Evolutionary conservation across 2,888 invertebrate species (phyloP).

Genomic region (Drosophila quinaria): DNA sequence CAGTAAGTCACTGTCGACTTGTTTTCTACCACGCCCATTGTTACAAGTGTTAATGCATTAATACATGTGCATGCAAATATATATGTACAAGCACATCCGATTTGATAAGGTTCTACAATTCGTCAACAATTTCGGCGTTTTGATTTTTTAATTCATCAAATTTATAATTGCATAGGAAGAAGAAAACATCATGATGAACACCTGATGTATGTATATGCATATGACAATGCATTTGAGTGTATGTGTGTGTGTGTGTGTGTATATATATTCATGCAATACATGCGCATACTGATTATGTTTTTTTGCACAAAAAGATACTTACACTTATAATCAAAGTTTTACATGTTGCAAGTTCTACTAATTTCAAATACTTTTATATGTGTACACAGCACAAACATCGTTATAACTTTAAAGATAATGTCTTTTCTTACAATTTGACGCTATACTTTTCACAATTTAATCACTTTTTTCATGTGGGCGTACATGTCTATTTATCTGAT

Average conservation of each 20-base stretch:
- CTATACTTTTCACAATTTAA: slow-evolving; percentile 31
- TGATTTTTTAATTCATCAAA: neutral
- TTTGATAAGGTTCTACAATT: neutral
- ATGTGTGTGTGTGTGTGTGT: slow-evolving; percentile 13
- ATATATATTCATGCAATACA: slow-evolving; percentile 15
- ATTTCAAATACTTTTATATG: neutral
- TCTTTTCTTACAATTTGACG: slow-evolving; percentile 5
- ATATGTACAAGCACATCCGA: neutral
- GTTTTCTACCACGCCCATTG: slow-evolving; percentile 35
- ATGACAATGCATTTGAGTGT: slow-evolving; percentile 16
- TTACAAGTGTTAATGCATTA: slow-evolving; percentile 7
- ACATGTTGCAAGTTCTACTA: neutral
- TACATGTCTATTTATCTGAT: neutral
- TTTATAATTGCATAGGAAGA: neutral
- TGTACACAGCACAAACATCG: neutral
- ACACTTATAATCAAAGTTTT: slow-evolving; percentile 28
- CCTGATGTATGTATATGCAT: slow-evolving; percentile 1
- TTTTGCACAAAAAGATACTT: slow-evolving; percentile 10
- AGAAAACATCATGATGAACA: slow-evolving; percentile 3
- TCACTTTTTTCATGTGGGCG: neutral
- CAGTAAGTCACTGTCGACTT: neutral
- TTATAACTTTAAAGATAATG: slow-evolving; percentile 1
- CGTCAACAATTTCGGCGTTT: neutral
- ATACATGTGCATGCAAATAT: slow-evolving; percentile 2
- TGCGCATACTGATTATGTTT: slow-evolving; percentile 26